Evolutionary conservation across 2,888 invertebrate species (phyloP).

Genomic region (Pasiphila rectangulata): DNA sequence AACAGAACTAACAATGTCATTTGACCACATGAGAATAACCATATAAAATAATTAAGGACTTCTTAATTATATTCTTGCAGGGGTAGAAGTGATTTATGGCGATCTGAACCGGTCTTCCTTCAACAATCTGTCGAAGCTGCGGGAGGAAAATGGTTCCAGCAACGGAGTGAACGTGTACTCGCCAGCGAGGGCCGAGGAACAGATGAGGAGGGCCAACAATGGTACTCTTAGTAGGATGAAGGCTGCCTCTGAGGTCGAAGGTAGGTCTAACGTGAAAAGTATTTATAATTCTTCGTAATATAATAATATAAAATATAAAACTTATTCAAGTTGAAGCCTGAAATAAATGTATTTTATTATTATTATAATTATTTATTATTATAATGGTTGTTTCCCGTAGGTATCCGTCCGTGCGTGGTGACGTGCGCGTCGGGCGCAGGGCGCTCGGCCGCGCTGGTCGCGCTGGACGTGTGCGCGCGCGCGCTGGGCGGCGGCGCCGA

Average conservation of each 20-base stretch:
- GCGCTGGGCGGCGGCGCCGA: constrained; percentile 91
- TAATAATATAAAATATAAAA: too few species aligned
- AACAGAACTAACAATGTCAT: too few species aligned
- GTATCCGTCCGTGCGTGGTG: constrained; percentile 87
- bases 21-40: too few species aligned
- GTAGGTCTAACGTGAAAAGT: too few species aligned
- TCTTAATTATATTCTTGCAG: constrained; percentile 38
- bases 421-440: constrained; percentile 96
- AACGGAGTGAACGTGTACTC: constrained; percentile 73
- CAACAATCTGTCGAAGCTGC: constrained; percentile 64
- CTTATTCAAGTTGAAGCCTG: too few species aligned
- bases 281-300: too few species aligned
- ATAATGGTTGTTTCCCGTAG: constrained; percentile 32
- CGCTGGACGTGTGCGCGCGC: constrained; percentile 92
- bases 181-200: constrained; percentile 67
- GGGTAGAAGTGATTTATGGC: constrained; percentile 73
- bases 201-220: constrained; percentile 59
- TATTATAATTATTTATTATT: too few species aligned
- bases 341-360: too few species aligned
- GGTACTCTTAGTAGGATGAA: constrained; percentile 70
- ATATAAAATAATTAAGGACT: too few species aligned
- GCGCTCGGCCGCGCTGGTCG: constrained; percentile 91
- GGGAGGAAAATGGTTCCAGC: constrained; percentile 59
- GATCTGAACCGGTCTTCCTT: constrained; percentile 69
- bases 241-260: constrained; percentile 65